Evolutionary conservation across 2,113 vertebrate genomes (phyloP), one percentile per base, ranked within the genome.

Genomic region (Spea bombifrons): DNA sequence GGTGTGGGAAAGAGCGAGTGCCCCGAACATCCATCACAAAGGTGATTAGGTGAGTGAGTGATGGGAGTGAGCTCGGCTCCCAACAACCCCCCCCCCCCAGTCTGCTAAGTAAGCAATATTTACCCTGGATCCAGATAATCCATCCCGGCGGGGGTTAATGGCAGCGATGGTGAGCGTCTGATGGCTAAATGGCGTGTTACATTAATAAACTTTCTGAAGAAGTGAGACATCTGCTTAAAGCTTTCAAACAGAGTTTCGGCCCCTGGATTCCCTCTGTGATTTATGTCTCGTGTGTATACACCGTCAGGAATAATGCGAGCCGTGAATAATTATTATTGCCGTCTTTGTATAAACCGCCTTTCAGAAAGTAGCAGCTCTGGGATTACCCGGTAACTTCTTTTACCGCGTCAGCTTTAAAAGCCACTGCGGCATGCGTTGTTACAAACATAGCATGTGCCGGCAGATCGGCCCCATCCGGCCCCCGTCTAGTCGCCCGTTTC

Each of bases 261-360:
- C 50, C 15, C 13, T 12, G 73, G 4, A n/a, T n/a, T 8, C 16
- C 16, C 69, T 71, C 48, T 12, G 8, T 71, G 69, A 71, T 52
- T 52, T 16, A 71, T 53, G 86, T 86, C 86, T 81, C 77, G 64
- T 2, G 0, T 85, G 80, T 88, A 85, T 84, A 85, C 43, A 43
- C 16, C n/a, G 7, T 17, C 49, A 52, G 69, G 15, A 71, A 16
- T 16, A 9, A 53, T 52, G 49, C 17, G 30, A 55, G 53, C 49
- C 49, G 52, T 71, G 69, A 50, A 53, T 53, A 71, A 53, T 71
- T 71, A 71, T 71, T 71, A 71, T 49, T 53, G 69, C 30, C 12
- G 30, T 16, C 69, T 17, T 71, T 53, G 69, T n/a, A 53, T 55
- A 43, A 52, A 50, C n/a, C 53, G 69, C 16, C 67, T n/a, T 47